Base-by-base conservation (phyloP, 2,113 vertebrate genomes). In the Melanerpes formicivorus region DNA sequence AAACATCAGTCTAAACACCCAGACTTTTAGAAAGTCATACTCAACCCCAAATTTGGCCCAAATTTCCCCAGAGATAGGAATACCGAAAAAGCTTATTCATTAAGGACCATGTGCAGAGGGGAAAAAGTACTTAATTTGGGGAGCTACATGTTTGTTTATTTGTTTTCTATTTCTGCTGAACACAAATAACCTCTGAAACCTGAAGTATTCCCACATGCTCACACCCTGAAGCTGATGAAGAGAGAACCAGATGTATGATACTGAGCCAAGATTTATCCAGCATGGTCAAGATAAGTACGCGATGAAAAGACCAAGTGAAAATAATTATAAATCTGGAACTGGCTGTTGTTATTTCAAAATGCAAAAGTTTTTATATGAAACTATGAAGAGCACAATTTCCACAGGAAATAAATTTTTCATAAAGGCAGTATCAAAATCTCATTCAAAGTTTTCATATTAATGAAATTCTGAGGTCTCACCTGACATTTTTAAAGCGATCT, bases 171-270 rank as follows among this genome's bases (percentile, higher is more conserved):
- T 92, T 93, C 81, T 92, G 59, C n/a, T 81, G 55, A 87, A 73
- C 78, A 87, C 2, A 3, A 95, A 70, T 73, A 93, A 79, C 44
- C 19, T 87, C 89, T 92, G 46, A 66, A 92, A 90, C 30, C 66
- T 76, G 77, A 88, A 81, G 40, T 93, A 93, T 93, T 95, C 89
- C 95, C 87, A 93, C 71, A 95, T 30, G 55, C 50, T 80, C 60
- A 70, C 87, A 91, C 76, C 59, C 74, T 82, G 32, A 32, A 64
- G 14, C 52, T 81, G 71, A 90, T 92, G 71, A 96, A 96, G 87
- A 94, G 84, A 93, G 46, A 95, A 96, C 67, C 93, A 96, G 87
- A 95, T 96, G 93, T 93, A 82, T 80, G 71, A 77, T 32, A 82
- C 22, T 58, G 42, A 90, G 90, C 89, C 92, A 95, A 94, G 64